Base-by-base conservation (phyloP, 1,140 invertebrate genomes). In the Drosophila neocordata region DNA sequence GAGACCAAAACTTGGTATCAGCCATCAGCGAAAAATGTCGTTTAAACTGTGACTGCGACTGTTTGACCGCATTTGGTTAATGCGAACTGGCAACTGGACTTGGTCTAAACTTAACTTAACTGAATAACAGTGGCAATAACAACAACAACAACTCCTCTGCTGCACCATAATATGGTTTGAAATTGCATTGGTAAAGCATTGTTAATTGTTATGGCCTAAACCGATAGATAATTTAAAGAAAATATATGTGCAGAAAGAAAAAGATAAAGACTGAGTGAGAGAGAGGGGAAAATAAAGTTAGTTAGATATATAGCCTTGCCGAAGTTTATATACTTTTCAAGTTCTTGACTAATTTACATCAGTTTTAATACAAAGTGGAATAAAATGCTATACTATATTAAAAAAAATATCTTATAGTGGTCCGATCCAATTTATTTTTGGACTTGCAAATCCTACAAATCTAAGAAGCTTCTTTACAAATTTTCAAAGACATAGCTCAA, bases 41-140 rank as follows among this genome's bases (percentile, higher is more conserved):
- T 87, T 85, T 87, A 87, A 78, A 87, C 81, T 87, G 81, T 81
- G 81, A 75, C 72, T 75, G 71, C 41, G 72, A 63, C 82, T 78
- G 82, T 55, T 48, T 87, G 82, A 87, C 82, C 82, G 82, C 82
- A 85, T 85, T 85, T 87, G 82, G 82, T 85, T 85, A 87, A 85
- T 85, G 81, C 62, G 81, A 72, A 77, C 73, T 77, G 80, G 35
- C 70, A 66, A 60, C 56, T 73, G 70, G 57, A 61, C 65, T 31
- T 70, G 68, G 11, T 65, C 65, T 56, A 58, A 24, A 15, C 57
- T 64, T n/a, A 65, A 65, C 18, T 64, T 52, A 57, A 48, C 48
- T 65, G 66, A 72, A 55, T 18, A 11, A 11, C 13, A 35, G 62
- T 27, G 65, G 70, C 44, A 75, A 64, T 20, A 76, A 58, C 55